phyloP scores from a whole-genome alignment of 2,888 invertebrate genomes.

The Argyresthia goedartella region DNA sequence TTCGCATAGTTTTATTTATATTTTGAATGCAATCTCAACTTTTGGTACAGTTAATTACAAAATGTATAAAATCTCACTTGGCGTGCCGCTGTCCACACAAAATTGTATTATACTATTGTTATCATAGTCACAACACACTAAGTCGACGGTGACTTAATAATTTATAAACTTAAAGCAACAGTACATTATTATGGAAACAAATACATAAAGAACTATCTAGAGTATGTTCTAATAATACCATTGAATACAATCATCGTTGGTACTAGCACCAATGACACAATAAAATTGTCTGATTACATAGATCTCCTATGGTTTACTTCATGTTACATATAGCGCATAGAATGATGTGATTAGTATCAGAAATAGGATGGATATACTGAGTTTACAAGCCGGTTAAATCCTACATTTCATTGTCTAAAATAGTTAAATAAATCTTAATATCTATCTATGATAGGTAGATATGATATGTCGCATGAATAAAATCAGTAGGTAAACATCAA shows the following conservation, averaged over 20 bases:
- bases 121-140: constrained; percentile 13
- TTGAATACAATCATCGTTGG: not conserved
- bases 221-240: constrained; percentile 4
- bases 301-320: not conserved
- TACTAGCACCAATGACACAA: constrained; percentile 1
- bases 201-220: constrained; percentile 22
- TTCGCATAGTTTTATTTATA: constrained; percentile 30
- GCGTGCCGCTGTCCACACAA: not conserved
- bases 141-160: not conserved
- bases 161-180: constrained; percentile 19
- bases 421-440: not conserved
- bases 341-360: not conserved
- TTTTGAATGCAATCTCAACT: constrained; percentile 67
- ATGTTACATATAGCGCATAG: not conserved
- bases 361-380: not conserved
- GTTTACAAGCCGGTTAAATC: not conserved
- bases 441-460: not conserved
- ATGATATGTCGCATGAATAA: not conserved
- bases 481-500: not conserved
- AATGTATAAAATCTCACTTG: constrained; percentile 64
- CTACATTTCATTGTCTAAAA: not conserved
- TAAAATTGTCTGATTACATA: not conserved
- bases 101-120: constrained; percentile 27
- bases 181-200: constrained; percentile 16
- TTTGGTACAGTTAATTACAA: constrained; percentile 64